Conservation (phyloP, 23 tunicate species). For the Trididemnum nubilum region DNA sequence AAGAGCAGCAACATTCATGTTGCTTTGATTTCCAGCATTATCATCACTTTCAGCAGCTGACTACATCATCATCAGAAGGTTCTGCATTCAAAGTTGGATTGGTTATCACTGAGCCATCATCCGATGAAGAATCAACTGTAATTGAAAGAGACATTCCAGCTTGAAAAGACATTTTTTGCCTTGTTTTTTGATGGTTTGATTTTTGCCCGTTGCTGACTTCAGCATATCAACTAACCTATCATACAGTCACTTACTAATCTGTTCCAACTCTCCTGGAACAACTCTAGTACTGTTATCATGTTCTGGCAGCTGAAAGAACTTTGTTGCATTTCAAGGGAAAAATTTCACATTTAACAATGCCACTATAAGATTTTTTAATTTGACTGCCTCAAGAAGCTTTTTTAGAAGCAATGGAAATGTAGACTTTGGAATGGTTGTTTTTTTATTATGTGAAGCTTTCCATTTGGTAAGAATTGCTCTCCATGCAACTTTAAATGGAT, state of each 20-base stretch:
- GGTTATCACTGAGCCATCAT: background rate
- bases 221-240: background rate
- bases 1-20: background rate
- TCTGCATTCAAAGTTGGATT: background rate
- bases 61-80: background rate
- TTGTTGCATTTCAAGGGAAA: background rate
- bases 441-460: background rate
- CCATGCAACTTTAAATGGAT: background rate
- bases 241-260: background rate
- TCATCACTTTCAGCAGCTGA: background rate
- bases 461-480: background rate
- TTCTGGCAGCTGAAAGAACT: background rate
- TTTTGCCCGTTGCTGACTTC: background rate
- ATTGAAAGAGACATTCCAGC: background rate
- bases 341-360: background rate
- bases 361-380: background rate
- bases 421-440: background rate
- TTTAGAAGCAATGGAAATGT: background rate
- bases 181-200: background rate
- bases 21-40: background rate
- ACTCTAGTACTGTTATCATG: background rate
- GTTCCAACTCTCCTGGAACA: background rate
- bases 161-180: background rate
- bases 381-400: background rate
- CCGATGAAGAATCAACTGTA: background rate